These are phyloP conservation scores for Pollicipes pollicipes DNA, from an alignment of 1,140 invertebrate genomes.

Conservation along the genomic window DNA sequence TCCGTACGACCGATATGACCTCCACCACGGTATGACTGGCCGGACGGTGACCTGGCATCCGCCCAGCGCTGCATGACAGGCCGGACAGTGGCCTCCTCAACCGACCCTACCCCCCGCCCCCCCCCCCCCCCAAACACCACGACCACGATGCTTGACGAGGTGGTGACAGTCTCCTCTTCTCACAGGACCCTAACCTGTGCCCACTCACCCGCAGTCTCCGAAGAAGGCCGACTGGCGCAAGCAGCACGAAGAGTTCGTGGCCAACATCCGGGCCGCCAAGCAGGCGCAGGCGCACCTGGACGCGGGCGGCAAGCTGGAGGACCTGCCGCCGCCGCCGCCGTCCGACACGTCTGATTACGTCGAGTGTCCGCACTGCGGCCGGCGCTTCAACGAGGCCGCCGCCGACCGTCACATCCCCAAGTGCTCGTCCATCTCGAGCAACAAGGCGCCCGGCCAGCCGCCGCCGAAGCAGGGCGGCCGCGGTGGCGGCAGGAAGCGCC, in stretches of 20 bases:
- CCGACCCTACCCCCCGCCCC: too few relatives aligned
- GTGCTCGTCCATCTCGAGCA: constrained; percentile 63
- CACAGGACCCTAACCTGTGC: too few relatives aligned
- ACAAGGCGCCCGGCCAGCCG: constrained; percentile 35
- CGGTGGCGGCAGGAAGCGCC: too few relatives aligned
- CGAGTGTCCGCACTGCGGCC: constrained; percentile 70
- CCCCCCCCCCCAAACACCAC: too few relatives aligned
- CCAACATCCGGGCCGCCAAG: constrained; percentile 61
- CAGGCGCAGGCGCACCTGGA: constrained; percentile 49
- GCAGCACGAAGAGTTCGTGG: constrained; percentile 83
- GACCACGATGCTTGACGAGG: too few relatives aligned
- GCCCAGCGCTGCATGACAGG: too few relatives aligned
- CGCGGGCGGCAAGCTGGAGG: constrained; percentile 62
- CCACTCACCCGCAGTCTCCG: constrained; percentile 9
- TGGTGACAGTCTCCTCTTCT: too few relatives aligned
- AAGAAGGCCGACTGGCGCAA: constrained; percentile 66
- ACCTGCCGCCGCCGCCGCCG: constrained; percentile 74
- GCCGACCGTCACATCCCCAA: constrained; percentile 87
- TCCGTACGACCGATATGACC: too few relatives aligned
- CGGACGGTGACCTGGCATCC: too few relatives aligned
- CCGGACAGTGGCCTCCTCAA: too few relatives aligned
- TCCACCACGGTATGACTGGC: too few relatives aligned
- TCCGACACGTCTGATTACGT: constrained; percentile 74
- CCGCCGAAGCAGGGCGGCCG: too few relatives aligned
- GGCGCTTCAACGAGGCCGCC: constrained; percentile 67